Evolutionary conservation across 2,113 vertebrate species (phyloP).

Genomic region (Turnix velox): DNA sequence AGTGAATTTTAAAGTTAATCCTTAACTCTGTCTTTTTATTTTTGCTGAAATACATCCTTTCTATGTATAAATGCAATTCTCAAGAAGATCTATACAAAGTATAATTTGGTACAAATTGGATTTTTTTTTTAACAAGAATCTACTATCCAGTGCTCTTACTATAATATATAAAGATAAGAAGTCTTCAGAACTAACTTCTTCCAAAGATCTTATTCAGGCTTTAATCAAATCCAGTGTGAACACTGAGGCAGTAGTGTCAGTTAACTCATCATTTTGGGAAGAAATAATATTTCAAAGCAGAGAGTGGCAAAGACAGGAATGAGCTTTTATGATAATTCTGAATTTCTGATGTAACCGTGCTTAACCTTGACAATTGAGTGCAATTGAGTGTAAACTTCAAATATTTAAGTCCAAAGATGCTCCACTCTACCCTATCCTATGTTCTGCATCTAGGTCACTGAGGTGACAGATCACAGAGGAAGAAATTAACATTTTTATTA

Average conservation of each 20-base stretch:
- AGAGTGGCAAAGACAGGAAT: not conserved
- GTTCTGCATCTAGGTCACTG: not conserved
- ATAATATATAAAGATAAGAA: not conserved
- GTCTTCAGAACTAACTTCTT: slow-evolving; percentile 6
- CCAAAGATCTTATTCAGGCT: slow-evolving; percentile 18
- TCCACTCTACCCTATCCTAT: not conserved
- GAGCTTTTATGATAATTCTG: not conserved
- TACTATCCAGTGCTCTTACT: not conserved
- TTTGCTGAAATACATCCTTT: slow-evolving; percentile 12
- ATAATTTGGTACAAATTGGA: slow-evolving; percentile 18
- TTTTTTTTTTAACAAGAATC: not conserved
- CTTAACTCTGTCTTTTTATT: slow-evolving; percentile 6
- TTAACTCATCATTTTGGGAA: not conserved
- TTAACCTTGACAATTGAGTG: not conserved
- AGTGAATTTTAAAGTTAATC: slow-evolving; percentile 28
- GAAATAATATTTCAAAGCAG: not conserved
- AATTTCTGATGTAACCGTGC: not conserved
- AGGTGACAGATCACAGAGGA: not conserved
- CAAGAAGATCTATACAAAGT: slow-evolving; percentile 12
- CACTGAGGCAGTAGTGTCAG: not conserved
- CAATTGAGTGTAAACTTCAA: not conserved
- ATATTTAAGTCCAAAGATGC: not conserved
- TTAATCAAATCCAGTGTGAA: slow-evolving; percentile 38
- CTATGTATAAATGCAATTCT: not conserved
- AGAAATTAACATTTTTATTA: not conserved